A percentile compares a stretch with the other conserved stretches of the same genome.
These are phyloP conservation scores for Cotesia congregata DNA, from an alignment of 2,888 invertebrate species.

Conservation along the genomic window DNA sequence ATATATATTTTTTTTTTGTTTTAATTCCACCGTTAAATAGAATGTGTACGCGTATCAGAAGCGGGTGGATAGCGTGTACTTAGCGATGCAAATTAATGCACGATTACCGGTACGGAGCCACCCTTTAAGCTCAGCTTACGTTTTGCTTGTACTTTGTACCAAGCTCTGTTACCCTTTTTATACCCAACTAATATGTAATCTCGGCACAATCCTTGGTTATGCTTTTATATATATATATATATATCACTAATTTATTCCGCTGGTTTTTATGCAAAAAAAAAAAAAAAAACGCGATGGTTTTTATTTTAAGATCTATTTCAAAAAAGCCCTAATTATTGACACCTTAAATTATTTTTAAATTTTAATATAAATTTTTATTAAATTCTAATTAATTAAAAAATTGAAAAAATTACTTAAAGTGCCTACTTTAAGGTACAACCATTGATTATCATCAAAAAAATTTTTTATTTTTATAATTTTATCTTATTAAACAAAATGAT, in stretches of 20 bases:
- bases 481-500: no score
- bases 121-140: conserved; percentile 46
- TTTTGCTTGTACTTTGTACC: conserved; percentile 19
- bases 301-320: no score
- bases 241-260: neutral
- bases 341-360: no score
- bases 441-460: no score
- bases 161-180: conserved; percentile 12
- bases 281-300: no score
- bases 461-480: no score
- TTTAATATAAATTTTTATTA: no score
- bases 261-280: neutral
- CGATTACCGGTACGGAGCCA: conserved; percentile 63
- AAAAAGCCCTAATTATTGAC: no score
- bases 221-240: neutral
- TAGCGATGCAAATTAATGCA: conserved; percentile 70
- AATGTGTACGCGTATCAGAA: conserved; percentile 63
- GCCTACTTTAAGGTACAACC: no score
- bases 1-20: no score
- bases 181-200: conserved; percentile 6
- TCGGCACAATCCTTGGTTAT: neutral
- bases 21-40: conserved; percentile 41
- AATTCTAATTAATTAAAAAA: no score
- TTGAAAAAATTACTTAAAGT: no score
- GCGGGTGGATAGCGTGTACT: conserved; percentile 66